These are phyloP conservation scores for Dolichotis patagonum DNA, from an alignment of 2,113 vertebrate genomes.

Conservation along the genomic window DNA sequence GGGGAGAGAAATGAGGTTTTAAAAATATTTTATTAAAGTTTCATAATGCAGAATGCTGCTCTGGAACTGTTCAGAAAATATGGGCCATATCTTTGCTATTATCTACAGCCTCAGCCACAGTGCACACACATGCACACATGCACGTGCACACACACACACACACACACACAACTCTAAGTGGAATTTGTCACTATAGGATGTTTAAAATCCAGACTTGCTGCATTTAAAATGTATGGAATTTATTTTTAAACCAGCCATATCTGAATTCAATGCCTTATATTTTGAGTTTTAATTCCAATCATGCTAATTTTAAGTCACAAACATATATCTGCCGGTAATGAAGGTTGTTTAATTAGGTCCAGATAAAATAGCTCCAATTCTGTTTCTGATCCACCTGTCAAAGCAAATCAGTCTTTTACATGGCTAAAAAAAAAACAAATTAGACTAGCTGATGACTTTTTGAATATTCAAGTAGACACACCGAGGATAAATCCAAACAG, in stretches of 20 bases:
- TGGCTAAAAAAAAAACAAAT: conserved; percentile 89
- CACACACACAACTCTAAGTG: conserved; percentile 67
- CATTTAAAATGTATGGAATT: conserved; percentile 85
- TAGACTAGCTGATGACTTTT: conserved; percentile 91
- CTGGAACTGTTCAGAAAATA: conserved; percentile 67
- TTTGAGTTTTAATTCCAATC: conserved; percentile 90
- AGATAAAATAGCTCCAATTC: conserved; percentile 92
- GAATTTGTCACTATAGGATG: conserved; percentile 82
- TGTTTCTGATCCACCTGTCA: conserved; percentile 92
- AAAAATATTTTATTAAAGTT: conserved; percentile 80
- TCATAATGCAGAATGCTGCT: conserved; percentile 65
- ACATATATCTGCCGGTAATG: conserved; percentile 91
- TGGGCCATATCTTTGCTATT: conserved; percentile 73
- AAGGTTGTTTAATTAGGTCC: conserved; percentile 91
- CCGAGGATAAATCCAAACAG: conserved; percentile 87
- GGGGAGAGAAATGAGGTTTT: conserved; percentile 65
- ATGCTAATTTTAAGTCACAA: conserved; percentile 91
- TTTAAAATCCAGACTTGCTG: conserved; percentile 85
- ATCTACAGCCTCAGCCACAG: conserved; percentile 70
- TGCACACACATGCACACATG: neutral
- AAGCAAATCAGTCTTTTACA: conserved; percentile 92
- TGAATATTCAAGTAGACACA: conserved; percentile 91
- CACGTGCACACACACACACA: neutral
- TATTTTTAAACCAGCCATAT: conserved; percentile 89
- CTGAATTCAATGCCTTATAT: conserved; percentile 88